Percentiles rank a stretch among this genome's conserved stretches.
Conservation (phyloP, 2,888 invertebrate species). For the Patella caerulea region DNA sequence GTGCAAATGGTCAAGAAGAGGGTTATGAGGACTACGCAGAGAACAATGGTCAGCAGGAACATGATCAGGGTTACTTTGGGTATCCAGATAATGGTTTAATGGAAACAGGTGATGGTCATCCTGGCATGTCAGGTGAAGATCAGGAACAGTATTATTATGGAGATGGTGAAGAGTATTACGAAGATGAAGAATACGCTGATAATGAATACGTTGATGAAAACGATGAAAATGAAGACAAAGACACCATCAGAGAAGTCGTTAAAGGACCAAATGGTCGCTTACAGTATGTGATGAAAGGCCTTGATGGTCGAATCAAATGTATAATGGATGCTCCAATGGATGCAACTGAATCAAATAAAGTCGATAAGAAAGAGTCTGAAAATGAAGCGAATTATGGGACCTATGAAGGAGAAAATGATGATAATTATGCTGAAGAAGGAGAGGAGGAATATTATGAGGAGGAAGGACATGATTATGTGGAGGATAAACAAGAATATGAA, state of each 20-base stretch:
- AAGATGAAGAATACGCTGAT: neutral
- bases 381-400: too few species aligned
- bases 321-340: neutral
- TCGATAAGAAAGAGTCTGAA: neutral
- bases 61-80: too few species aligned
- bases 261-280: neutral
- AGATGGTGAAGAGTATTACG: neutral
- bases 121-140: neutral
- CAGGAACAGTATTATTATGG: neutral
- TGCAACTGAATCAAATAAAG: neutral
- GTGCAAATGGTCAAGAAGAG: too few species aligned
- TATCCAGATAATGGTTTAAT: too few species aligned
- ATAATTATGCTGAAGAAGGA: neutral
- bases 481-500: neutral
- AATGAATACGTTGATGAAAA: neutral
- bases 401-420: neutral
- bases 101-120: too few species aligned
- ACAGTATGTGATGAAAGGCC: neutral
- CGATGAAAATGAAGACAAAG: neutral
- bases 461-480: neutral
- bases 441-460: conserved; percentile 5
- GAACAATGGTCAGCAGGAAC: too few species aligned
- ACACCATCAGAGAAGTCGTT: neutral
- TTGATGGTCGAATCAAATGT: neutral
- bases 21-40: too few species aligned